Base-by-base conservation (phyloP, 2,797 vertebrate genomes). In the Phalanger gymnotis region DNA sequence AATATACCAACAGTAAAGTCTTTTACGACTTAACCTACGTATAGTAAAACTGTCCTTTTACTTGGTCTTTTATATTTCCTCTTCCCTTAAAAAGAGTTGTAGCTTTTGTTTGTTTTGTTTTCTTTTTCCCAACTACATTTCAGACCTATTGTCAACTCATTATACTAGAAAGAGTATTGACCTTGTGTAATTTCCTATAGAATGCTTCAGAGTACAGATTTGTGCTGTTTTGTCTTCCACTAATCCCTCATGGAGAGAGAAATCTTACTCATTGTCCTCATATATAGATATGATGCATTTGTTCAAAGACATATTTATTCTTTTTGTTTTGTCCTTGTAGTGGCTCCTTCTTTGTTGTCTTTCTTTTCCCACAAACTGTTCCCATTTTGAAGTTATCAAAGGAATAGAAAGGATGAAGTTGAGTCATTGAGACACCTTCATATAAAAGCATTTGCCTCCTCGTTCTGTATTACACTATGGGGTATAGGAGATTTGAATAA, bases 241-340 rank as follows among this genome's bases (percentile, higher is more conserved):
- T 5, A 31, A 92, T 51, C 30, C 94, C 34, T 92, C 54, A 90
- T 30, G 40, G 92, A 92, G 28, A 57, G 6, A 73, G 47, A 92
- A 92, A 94, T 90, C 87, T 55, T 22, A 94, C 12, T 95, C n/a
- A 56, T 30, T 61, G 5, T 87, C 9, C 56, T 95, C 52, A 52
- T 0, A 7, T 7, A 30, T 30, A 19, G 54, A 9, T 90, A n/a
- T n/a, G n/a, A n/a, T n/a, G n/a, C n/a, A n/a, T 94, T 94, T 47
- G 55, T 53, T 27, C 31, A 94, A 87, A 5, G 89, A 47, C 27
- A 66, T 90, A 0, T 2, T 57, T 95, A 92, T 92, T 34, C 16
- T 19, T 73, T 73, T 19, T 73, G 4, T 66, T 73, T 73, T 40
- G 14, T 19, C 34, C 34, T 73, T 19, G 40, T n/a, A 73, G 14